These are phyloP conservation scores for Agrochola lota DNA, from an alignment of 2,888 invertebrate species.

Conservation along the genomic window DNA sequence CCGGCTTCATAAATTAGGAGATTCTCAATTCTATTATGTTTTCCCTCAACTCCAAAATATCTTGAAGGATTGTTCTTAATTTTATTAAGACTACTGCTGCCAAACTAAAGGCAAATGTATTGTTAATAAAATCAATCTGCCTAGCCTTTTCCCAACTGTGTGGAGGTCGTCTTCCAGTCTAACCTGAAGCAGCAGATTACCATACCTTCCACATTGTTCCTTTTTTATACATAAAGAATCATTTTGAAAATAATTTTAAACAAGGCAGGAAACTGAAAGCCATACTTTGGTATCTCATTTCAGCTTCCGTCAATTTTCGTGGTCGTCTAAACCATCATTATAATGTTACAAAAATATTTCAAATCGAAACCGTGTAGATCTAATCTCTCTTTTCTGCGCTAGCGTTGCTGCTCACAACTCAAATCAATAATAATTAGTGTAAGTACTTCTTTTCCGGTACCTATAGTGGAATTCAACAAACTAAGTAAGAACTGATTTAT, in stretches of 20 bases:
- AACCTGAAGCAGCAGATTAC: not conserved
- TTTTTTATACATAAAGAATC: not conserved
- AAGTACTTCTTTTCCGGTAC: not conserved
- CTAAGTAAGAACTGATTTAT: not conserved
- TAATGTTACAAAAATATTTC: not conserved
- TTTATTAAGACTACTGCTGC: no score
- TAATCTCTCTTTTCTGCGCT: not conserved
- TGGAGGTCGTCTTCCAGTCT: no score
- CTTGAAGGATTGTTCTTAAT: no score
- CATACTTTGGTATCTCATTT: not conserved
- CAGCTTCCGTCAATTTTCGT: not conserved
- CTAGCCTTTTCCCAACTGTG: no score
- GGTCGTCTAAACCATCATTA: not conserved
- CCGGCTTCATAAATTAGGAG: not conserved
- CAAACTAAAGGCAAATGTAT: no score
- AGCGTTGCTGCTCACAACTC: not conserved
- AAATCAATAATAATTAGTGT: slow-evolving; percentile 3
- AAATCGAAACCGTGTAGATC: not conserved
- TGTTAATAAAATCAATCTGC: no score
- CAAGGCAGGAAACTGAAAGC: not conserved
- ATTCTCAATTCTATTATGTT: no score
- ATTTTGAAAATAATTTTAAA: not conserved
- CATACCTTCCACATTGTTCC: not conserved
- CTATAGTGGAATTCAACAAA: not conserved
- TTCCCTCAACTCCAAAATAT: no score